A percentile compares a stretch with the other conserved stretches of the same genome.
Conservation (phyloP, 2,888 invertebrate species). For the Nemurella pictetii region DNA sequence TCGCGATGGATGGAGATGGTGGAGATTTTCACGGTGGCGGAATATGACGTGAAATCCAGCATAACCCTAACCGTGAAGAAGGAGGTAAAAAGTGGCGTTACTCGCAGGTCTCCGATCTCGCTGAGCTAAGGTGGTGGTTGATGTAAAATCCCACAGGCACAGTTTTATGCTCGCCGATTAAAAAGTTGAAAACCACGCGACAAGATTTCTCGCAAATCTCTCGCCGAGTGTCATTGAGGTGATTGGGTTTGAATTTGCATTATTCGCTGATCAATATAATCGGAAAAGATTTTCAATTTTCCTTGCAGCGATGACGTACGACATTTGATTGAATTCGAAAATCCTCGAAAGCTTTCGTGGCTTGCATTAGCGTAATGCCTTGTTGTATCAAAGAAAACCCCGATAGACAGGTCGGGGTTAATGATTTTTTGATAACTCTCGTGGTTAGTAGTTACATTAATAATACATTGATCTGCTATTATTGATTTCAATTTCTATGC, state of each 20-base stretch:
- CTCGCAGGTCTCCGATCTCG: not conserved
- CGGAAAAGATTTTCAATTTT: not conserved
- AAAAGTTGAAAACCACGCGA: not conserved
- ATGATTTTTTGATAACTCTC: conserved; percentile 18
- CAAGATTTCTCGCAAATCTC: not conserved
- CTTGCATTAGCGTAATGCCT: not conserved
- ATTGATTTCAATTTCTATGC: conserved; percentile 13
- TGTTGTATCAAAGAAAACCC: not conserved
- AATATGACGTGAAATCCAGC: not conserved
- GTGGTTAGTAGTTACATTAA: not conserved
- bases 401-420: not conserved
- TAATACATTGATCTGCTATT: conserved; percentile 12
- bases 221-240: not conserved
- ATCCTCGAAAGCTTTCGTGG: not conserved
- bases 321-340: not conserved
- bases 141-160: too few species aligned
- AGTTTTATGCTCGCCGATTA: not conserved
- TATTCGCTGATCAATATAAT: not conserved
- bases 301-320: not conserved
- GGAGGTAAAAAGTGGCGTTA: not conserved
- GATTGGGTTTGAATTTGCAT: not conserved
- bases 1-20: not conserved
- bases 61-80: not conserved
- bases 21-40: not conserved
- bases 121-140: too few species aligned